phyloP scores from a whole-genome alignment of 2,888 invertebrate species.

The Orchestes rusci region DNA sequence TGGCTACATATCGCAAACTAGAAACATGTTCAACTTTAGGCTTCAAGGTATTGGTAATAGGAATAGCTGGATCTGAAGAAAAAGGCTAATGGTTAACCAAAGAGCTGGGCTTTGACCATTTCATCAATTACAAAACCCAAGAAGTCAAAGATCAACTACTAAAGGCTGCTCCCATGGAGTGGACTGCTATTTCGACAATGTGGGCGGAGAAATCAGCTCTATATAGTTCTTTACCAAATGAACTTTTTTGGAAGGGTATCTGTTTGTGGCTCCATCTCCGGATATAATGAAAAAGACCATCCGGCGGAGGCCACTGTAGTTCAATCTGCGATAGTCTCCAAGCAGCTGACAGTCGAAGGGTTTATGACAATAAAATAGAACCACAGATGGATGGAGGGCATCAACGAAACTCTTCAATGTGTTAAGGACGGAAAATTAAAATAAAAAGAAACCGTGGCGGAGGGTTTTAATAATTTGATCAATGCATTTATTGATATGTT shows the following conservation, averaged over 20 bases:
- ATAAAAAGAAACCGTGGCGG: slow-evolving; percentile 59
- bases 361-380: slow-evolving; percentile 27
- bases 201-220: slow-evolving; percentile 61
- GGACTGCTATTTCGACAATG: slow-evolving; percentile 74
- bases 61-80: slow-evolving; percentile 63
- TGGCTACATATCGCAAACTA: too few species aligned
- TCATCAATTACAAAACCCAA: slow-evolving; percentile 64
- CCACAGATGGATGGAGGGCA: slow-evolving; percentile 55
- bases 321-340: neutral
- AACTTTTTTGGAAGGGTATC: slow-evolving; percentile 59
- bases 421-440: slow-evolving; percentile 62
- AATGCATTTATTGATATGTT: slow-evolving; percentile 31
- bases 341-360: slow-evolving; percentile 31
- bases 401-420: slow-evolving; percentile 55
- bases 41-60: too few species aligned
- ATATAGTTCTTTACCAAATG: slow-evolving; percentile 57
- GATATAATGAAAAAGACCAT: slow-evolving; percentile 49
- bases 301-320: slow-evolving; percentile 10
- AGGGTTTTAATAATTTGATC: slow-evolving; percentile 49
- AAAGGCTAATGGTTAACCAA: slow-evolving; percentile 61
- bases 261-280: slow-evolving; percentile 63
- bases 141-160: slow-evolving; percentile 49
- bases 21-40: too few species aligned
- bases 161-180: slow-evolving; percentile 59
- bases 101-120: slow-evolving; percentile 59